phyloP scores from a whole-genome alignment of 2,888 invertebrate genomes.

The Drosophila pseudotalamancana region DNA sequence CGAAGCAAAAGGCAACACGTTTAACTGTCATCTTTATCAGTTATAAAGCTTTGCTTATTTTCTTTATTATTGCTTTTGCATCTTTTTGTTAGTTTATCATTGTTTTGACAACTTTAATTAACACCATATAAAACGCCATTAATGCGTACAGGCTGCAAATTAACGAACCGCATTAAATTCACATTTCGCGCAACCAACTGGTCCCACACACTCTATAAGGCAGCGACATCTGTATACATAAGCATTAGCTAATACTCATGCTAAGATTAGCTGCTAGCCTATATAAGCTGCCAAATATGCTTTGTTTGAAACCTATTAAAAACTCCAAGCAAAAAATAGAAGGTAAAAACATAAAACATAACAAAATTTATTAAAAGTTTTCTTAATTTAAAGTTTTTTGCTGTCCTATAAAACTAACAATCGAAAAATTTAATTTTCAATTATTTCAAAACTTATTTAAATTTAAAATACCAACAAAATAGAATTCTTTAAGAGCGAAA shows the following conservation, averaged over 20 bases:
- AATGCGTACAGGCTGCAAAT: constrained; percentile 27
- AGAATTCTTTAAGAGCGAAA: too few relatives aligned
- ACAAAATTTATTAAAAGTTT: too few relatives aligned
- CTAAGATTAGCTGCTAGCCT: not conserved
- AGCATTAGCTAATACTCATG: constrained; percentile 1
- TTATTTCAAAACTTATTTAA: too few relatives aligned
- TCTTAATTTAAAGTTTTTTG: too few relatives aligned
- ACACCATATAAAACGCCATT: constrained; percentile 32
- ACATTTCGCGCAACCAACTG: constrained; percentile 13
- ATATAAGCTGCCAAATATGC: not conserved
- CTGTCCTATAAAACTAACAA: too few relatives aligned
- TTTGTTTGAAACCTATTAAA: not conserved
- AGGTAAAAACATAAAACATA: too few relatives aligned
- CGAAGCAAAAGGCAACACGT: constrained; percentile 16
- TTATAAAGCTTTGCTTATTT: not conserved
- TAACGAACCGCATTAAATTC: constrained; percentile 50
- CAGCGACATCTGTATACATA: constrained; percentile 4
- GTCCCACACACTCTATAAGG: constrained; percentile 20
- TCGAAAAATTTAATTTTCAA: too few relatives aligned
- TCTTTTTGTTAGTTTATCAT: not conserved
- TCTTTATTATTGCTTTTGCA: not conserved
- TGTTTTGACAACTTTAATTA: constrained; percentile 47
- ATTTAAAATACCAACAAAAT: too few relatives aligned
- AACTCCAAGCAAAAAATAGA: too few relatives aligned
- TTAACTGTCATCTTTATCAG: constrained; percentile 17